A percentile compares a stretch with the other conserved stretches of the same genome.
These are phyloP conservation scores for Sminthurinus signatus DNA, from an alignment of 1,140 invertebrate genomes.

Conservation along the genomic window DNA sequence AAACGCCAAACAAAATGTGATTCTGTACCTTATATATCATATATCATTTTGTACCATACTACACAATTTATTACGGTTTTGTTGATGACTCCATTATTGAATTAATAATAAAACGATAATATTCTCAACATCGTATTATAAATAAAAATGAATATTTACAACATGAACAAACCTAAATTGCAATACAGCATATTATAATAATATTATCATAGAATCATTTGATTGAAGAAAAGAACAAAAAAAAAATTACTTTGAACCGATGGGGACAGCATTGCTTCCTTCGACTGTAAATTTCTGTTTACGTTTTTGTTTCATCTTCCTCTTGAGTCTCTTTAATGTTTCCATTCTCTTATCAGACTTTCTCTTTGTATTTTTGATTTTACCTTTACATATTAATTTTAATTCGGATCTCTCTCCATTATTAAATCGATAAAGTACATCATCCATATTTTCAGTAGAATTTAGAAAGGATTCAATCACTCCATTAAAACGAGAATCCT, in stretches of 20 bases:
- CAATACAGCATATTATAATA: too few species aligned
- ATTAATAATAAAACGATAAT: too few species aligned
- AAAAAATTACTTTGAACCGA: not conserved
- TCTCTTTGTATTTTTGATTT: slow-evolving; percentile 21
- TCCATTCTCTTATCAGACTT: slow-evolving; percentile 19
- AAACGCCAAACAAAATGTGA: too few species aligned
- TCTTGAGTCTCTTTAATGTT: slow-evolving; percentile 6
- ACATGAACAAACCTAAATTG: too few species aligned
- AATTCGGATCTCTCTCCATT: slow-evolving; percentile 13
- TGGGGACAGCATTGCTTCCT: slow-evolving; percentile 10
- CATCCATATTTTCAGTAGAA: slow-evolving; percentile 1
- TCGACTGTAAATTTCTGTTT: not conserved
- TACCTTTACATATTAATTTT: slow-evolving; percentile 18
- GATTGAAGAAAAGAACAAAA: too few species aligned
- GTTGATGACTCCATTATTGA: too few species aligned
- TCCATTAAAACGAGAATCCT: slow-evolving; percentile 18
- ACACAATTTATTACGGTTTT: too few species aligned
- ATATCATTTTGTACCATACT: too few species aligned
- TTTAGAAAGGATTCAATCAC: slow-evolving; percentile 14
- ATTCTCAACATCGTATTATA: too few species aligned
- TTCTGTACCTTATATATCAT: too few species aligned
- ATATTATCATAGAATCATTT: too few species aligned
- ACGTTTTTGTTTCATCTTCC: not conserved
- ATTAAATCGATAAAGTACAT: not conserved
- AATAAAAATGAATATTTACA: too few species aligned